Evolutionary conservation across 30 jellyfish, hydroid and myxozoan species (phyloP).

Genomic region (Calvadosia cruxmelitensis): DNA sequence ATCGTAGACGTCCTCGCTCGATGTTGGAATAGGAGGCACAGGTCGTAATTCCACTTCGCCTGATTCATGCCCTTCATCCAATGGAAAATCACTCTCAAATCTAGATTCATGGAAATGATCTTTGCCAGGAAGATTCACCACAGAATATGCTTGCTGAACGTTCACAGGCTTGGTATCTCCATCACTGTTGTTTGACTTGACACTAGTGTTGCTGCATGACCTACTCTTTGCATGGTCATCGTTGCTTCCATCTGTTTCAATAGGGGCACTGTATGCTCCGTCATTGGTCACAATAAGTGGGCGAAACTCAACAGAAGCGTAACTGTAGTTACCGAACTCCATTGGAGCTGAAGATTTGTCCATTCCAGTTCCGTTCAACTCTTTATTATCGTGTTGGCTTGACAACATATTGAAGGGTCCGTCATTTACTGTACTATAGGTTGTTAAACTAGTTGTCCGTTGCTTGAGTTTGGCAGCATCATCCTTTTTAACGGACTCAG

Average conservation of each 20-base stretch:
- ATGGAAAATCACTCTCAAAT: background rate
- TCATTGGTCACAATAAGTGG: constrained; percentile 47
- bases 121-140: background rate
- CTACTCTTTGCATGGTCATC: background rate
- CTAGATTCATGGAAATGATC: no score
- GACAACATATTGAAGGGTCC: background rate
- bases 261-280: constrained; percentile 47
- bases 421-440: background rate
- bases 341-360: constrained; percentile 4
- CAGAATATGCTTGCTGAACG: background rate
- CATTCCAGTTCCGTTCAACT: background rate
- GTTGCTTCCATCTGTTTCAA: background rate
- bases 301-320: constrained; percentile 50
- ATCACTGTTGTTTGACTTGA: background rate
- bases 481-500: no score
- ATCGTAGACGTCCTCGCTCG: background rate
- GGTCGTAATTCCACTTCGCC: background rate
- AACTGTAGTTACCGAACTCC: constrained; percentile 35
- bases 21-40: background rate
- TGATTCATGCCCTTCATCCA: background rate
- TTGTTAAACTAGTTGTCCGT: background rate
- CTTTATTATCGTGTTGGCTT: no score
- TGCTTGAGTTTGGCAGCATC: background rate
- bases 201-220: constrained; percentile 8
- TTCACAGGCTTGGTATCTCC: background rate